These are phyloP conservation scores for Azorinus chamasolen DNA, from an alignment of 2,888 invertebrate species.

Conservation along the genomic window DNA sequence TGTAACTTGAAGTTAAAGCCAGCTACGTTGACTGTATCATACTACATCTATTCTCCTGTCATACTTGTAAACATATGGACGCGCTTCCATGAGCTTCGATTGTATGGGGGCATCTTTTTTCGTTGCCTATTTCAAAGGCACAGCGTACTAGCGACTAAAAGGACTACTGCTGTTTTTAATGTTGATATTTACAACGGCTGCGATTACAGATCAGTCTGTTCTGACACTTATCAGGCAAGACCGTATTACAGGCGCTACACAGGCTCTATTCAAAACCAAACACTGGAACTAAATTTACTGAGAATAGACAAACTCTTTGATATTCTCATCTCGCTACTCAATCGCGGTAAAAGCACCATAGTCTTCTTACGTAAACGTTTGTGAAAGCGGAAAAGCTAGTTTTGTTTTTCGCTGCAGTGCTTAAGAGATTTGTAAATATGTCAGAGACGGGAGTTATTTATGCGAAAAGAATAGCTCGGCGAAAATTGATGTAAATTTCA, in stretches of 20 bases:
- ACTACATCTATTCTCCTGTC: neutral
- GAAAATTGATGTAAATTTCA: constrained; percentile 71
- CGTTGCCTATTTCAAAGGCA: no score
- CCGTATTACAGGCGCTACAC: constrained; percentile 29
- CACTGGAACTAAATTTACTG: constrained; percentile 28
- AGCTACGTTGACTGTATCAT: no score
- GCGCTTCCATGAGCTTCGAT: neutral
- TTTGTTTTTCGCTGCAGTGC: constrained; percentile 47
- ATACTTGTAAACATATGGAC: neutral
- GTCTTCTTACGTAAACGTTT: constrained; percentile 11
- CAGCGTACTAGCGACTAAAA: no score
- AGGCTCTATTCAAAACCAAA: constrained; percentile 14
- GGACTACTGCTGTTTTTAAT: no score
- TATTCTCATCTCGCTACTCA: no score
- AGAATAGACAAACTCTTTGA: constrained; percentile 16
- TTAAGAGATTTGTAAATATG: constrained; percentile 65
- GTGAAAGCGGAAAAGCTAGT: constrained; percentile 21
- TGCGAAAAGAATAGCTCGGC: constrained; percentile 57
- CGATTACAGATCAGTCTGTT: no score
- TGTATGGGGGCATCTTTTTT: no score
- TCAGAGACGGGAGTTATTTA: constrained; percentile 59
- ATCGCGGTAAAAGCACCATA: no score
- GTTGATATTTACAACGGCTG: no score
- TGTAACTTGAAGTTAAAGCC: no score
- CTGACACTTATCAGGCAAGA: constrained; percentile 6